These are phyloP conservation scores for Spodoptera litura DNA, from an alignment of 1,140 invertebrate genomes.

Conservation along the genomic window DNA sequence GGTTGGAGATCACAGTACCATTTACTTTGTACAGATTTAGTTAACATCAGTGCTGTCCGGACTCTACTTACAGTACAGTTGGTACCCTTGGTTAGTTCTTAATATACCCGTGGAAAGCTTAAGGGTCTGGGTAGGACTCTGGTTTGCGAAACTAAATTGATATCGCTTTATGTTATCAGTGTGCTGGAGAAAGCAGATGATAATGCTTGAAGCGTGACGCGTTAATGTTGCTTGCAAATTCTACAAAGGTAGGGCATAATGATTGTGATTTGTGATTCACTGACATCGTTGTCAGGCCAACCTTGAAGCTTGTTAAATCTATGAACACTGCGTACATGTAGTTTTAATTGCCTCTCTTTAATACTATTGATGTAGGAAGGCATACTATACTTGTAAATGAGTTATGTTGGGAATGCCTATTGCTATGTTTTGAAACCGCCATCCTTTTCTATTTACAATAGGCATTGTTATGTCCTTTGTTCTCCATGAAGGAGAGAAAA, in stretches of 20 bases:
- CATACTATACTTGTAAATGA: not conserved
- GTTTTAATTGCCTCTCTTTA: constrained; percentile 18
- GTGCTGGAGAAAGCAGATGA: constrained; percentile 32
- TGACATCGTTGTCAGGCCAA: constrained; percentile 41
- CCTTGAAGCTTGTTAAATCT: constrained; percentile 37
- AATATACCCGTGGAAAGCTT: too few relatives aligned
- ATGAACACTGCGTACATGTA: constrained; percentile 1
- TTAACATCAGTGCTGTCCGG: too few relatives aligned
- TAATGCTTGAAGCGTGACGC: constrained; percentile 25
- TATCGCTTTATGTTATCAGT: not conserved
- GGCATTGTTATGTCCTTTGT: too few relatives aligned
- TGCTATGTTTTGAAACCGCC: not conserved
- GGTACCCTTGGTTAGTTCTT: too few relatives aligned
- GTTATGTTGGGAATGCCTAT: not conserved
- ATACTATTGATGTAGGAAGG: not conserved
- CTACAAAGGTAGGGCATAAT: constrained; percentile 38
- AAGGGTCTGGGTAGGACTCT: too few relatives aligned
- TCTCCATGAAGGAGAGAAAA: too few relatives aligned
- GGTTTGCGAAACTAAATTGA: not conserved
- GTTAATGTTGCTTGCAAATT: constrained; percentile 40
- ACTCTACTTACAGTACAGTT: too few relatives aligned
- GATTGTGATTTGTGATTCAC: constrained; percentile 36
- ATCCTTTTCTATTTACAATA: too few relatives aligned
- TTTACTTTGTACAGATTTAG: too few relatives aligned
- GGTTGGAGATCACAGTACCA: too few relatives aligned